A percentile compares a stretch with the other conserved stretches of the same genome.
These are phyloP conservation scores for Phengaris alcon DNA, from an alignment of 2,888 invertebrate species.

Conservation along the genomic window DNA sequence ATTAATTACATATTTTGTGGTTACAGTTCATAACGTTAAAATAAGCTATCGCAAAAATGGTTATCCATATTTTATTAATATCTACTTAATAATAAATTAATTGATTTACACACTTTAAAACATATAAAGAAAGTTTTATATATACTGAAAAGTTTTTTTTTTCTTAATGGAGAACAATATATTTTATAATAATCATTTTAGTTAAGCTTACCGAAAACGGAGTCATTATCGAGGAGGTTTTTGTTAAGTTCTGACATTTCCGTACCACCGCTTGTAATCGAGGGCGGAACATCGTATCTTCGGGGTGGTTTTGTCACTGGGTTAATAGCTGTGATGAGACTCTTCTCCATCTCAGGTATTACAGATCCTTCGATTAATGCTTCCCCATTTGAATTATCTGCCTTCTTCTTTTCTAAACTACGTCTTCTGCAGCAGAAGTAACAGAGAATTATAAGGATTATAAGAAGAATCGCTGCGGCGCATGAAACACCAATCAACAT, in stretches of 20 bases:
- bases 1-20: background rate
- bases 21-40: background rate
- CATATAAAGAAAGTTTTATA: too few relatives aligned
- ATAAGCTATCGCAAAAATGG: background rate
- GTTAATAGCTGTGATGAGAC: constrained; percentile 89
- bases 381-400: constrained; percentile 81
- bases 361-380: constrained; percentile 87
- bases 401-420: constrained; percentile 80
- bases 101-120: too few relatives aligned
- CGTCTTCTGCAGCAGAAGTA: constrained; percentile 79
- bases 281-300: constrained; percentile 85
- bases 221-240: constrained; percentile 89
- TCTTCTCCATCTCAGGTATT: constrained; percentile 91
- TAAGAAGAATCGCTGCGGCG: constrained; percentile 72
- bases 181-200: background rate
- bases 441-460: constrained; percentile 72
- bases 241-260: constrained; percentile 91
- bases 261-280: constrained; percentile 85
- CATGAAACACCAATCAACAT: constrained; percentile 75
- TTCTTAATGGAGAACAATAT: too few relatives aligned
- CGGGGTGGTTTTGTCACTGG: constrained; percentile 91
- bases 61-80: too few relatives aligned
- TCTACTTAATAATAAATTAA: too few relatives aligned
- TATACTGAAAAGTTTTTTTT: too few relatives aligned
- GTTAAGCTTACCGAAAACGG: constrained; percentile 84